phyloP scores from a whole-genome alignment of 2,797 vertebrate genomes.

The Vespertilio murinus region DNA sequence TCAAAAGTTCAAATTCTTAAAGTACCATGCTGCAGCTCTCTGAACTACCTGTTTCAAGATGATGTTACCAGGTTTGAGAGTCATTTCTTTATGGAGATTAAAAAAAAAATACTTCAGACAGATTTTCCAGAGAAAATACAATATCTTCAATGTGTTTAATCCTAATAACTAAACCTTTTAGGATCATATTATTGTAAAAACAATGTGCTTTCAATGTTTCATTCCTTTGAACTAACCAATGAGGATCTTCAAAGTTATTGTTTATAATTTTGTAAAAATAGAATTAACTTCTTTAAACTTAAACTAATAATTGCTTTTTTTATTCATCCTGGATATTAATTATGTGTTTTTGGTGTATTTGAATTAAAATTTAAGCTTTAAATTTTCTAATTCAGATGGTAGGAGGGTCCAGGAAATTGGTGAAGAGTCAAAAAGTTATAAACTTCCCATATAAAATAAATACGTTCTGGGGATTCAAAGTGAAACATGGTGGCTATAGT shows the following conservation, averaged over 20 bases:
- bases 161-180: not conserved
- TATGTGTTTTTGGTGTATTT: not conserved
- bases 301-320: not conserved
- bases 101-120: not conserved
- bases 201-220: not conserved
- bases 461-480: not conserved
- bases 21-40: not conserved
- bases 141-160: conserved; percentile 10
- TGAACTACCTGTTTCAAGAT: not conserved
- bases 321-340: not conserved
- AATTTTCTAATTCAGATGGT: not conserved
- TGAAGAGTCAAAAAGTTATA: not conserved
- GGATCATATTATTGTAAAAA: conserved; percentile 18
- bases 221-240: not conserved
- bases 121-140: not conserved
- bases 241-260: not conserved
- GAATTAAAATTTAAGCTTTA: not conserved
- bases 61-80: not conserved
- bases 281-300: conserved; percentile 36
- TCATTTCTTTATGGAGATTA: not conserved
- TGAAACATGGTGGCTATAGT: not conserved
- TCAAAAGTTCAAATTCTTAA: conserved; percentile 15
- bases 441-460: not conserved
- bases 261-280: conserved; percentile 36
- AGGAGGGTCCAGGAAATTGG: not conserved